These are phyloP conservation scores for Ceratosolen fusciceps DNA, from an alignment of 1,140 invertebrate species.

Conservation along the genomic window DNA sequence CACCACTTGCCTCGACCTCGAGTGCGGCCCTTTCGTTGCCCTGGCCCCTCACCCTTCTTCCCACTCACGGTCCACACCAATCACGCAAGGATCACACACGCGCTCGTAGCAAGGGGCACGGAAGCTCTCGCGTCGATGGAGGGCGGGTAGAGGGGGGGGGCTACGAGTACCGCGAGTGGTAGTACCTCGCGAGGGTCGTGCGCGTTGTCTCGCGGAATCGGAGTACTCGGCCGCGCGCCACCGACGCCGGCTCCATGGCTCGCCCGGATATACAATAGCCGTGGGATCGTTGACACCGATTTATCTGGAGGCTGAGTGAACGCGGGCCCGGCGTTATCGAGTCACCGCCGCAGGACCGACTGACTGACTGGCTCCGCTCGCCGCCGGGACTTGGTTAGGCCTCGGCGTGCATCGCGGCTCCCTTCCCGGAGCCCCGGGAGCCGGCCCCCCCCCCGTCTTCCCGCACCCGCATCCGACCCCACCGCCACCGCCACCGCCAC, in stretches of 20 bases:
- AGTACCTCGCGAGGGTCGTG: too few species aligned
- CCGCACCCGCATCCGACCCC: not conserved
- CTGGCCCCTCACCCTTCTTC: too few species aligned
- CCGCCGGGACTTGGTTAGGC: slow-evolving; percentile 19
- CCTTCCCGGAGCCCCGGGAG: not conserved
- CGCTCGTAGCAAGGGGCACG: too few species aligned
- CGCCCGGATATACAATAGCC: not conserved
- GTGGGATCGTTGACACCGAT: not conserved
- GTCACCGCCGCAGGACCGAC: slow-evolving; percentile 11
- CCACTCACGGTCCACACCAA: too few species aligned
- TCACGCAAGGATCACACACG: too few species aligned
- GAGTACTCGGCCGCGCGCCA: too few species aligned
- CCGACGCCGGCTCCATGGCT: not conserved
- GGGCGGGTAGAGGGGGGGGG: too few species aligned
- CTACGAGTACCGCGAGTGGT: too few species aligned
- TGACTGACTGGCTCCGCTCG: slow-evolving; percentile 17
- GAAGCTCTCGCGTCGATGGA: too few species aligned
- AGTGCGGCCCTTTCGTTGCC: not conserved
- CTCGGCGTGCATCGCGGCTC: slow-evolving; percentile 36
- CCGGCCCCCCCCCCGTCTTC: not conserved
- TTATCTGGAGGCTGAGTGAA: not conserved
- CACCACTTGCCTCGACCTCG: not conserved
- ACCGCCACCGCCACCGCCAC: not conserved
- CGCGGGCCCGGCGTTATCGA: not conserved
- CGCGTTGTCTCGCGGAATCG: too few species aligned